A percentile compares a stretch with the other conserved stretches of the same genome.
Conservation (phyloP, 2,888 invertebrate genomes). For the Meandrusa payeni region DNA sequence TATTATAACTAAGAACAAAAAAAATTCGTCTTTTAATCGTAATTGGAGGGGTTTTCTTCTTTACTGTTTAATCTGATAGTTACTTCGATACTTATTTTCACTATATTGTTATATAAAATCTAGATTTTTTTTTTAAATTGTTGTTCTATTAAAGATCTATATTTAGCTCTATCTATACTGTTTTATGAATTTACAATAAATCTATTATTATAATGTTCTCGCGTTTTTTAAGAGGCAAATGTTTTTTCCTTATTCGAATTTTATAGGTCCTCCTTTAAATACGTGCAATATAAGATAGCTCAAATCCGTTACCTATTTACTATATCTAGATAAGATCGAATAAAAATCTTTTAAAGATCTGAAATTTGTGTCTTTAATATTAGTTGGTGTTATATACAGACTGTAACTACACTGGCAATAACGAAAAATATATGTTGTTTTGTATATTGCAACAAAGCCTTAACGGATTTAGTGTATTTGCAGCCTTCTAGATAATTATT, state of each 20-base stretch:
- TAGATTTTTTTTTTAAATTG: slow-evolving; percentile 2
- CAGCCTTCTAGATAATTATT: slow-evolving; percentile 1
- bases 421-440: too few species aligned
- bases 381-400: background rate
- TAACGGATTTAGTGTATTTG: background rate
- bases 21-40: too few species aligned
- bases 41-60: slow-evolving; percentile 10
- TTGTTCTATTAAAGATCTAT: slow-evolving; percentile 3
- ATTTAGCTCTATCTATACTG: slow-evolving; percentile 1
- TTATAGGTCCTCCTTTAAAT: slow-evolving; percentile 27
- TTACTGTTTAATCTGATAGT: slow-evolving; percentile 8
- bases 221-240: slow-evolving; percentile 5
- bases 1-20: background rate
- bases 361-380: slow-evolving; percentile 1
- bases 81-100: slow-evolving; percentile 9
- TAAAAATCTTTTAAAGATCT: slow-evolving; percentile 27
- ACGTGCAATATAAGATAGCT: slow-evolving; percentile 45
- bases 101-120: slow-evolving; percentile 11
- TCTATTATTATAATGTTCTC: slow-evolving; percentile 1
- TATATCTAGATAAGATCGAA: slow-evolving; percentile 46
- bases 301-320: slow-evolving; percentile 60
- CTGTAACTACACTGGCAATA: background rate
- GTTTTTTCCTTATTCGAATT: slow-evolving; percentile 14
- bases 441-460: background rate
- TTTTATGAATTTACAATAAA: slow-evolving; percentile 6